Conservation (phyloP, 1,140 invertebrate species). For the Cardiocondyla obscurior region DNA sequence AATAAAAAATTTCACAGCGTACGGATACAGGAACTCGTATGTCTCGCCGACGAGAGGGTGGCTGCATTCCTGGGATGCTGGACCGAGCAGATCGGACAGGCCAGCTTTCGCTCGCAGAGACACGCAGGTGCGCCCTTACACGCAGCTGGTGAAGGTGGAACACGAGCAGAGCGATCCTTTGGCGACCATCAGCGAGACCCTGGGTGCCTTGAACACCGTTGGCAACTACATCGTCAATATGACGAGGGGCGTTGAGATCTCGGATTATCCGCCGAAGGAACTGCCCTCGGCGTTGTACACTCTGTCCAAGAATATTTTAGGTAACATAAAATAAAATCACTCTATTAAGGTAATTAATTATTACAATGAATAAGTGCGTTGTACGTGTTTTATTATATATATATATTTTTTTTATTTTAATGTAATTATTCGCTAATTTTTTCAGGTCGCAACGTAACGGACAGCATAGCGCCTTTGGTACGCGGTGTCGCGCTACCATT, state of each 20-base stretch:
- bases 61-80: constrained; percentile 74
- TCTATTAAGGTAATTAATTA: neutral
- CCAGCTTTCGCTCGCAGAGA: constrained; percentile 71
- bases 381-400: too few species aligned
- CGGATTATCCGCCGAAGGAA: constrained; percentile 83
- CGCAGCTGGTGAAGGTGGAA: constrained; percentile 71
- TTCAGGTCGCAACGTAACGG: constrained; percentile 88
- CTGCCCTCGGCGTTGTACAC: constrained; percentile 90
- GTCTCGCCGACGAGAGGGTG: constrained; percentile 68
- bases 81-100: constrained; percentile 63
- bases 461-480: constrained; percentile 90
- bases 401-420: neutral
- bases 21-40: constrained; percentile 57
- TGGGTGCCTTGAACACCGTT: constrained; percentile 91
- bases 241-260: constrained; percentile 85
- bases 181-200: constrained; percentile 84
- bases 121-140: constrained; percentile 72
- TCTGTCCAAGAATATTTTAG: constrained; percentile 91
- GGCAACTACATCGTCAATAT: constrained; percentile 93
- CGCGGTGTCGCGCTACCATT: constrained; percentile 87
- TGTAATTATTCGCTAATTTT: too few species aligned
- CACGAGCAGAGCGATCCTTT: constrained; percentile 77
- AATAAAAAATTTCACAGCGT: constrained; percentile 34
- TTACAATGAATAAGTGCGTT: neutral
- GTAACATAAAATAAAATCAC: constrained; percentile 72